Base-by-base conservation (phyloP, 2,113 vertebrate genomes). In the Planiliza haematocheilus region DNA sequence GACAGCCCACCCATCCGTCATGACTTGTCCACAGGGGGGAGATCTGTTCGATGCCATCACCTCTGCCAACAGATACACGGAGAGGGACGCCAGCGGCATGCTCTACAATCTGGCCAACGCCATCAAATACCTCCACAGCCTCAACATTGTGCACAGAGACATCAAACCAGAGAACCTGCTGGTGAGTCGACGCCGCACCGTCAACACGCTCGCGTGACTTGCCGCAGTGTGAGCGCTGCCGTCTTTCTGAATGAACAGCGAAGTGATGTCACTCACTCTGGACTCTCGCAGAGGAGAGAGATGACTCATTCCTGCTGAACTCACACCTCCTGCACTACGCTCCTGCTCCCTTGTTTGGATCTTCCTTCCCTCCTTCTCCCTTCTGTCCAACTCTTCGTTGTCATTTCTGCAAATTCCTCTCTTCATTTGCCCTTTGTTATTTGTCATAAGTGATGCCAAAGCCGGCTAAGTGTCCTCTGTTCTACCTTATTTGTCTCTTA, bases 41-140 rank as follows among this genome's bases (percentile, higher is more conserved):
- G 98, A 99, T 86, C 96, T 99, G 78, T 99, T 99, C 36, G 98
- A 99, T 77, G 97, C 98, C 86, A 99, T 99, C 84, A 99, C 98
- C 50, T 99, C 97, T 57, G 96, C 97, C 77, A 99, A 96, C 93
- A 97, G 98, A 84, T 99, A 99, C 84, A 99, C 98, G 0, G 98
- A 99, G 85, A 90, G 97, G 8, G 97, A 99, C 36, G 98, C 97
- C 87, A 99, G 96, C 16, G 97, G 96, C 14, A 99, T 99, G 98
- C 95, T 99, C 64, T 97, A 97, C 91, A 98, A 99, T 88, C 92
- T 99, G 88, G 95, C 95, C 88, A 99, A 95, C 6, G 98, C 98
- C 82, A 98, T 99, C 93, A 99, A 97, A 76, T 99, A 99, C 91
- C 96, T 99, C 84, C 98, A 99, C 84, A 96, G 95, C 91, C 94